A percentile compares a stretch with the other conserved stretches of the same genome.
phyloP scores from a whole-genome alignment of 2,888 invertebrate genomes.

The Unio pictorum region DNA sequence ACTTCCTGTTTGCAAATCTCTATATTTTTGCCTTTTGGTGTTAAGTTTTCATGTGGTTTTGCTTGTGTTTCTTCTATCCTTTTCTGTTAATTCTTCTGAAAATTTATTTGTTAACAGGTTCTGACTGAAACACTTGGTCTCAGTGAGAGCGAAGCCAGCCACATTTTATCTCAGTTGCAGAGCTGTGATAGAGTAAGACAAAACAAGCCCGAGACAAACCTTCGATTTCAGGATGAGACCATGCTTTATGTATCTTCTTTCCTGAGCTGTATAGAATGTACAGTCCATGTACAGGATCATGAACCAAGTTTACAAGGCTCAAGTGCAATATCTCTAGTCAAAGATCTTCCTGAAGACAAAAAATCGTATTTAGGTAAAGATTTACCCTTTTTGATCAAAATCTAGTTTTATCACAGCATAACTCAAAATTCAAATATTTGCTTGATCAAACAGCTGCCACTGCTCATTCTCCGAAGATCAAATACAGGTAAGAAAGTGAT shows the following conservation, averaged over 20 bases:
- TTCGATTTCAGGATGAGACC: constrained; percentile 41
- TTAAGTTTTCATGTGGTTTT: too few species aligned
- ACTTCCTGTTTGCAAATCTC: background rate
- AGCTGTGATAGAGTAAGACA: constrained; percentile 16
- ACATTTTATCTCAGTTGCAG: constrained; percentile 39
- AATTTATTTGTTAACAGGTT: constrained; percentile 24
- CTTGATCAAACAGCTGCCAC: too few species aligned
- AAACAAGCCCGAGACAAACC: constrained; percentile 21
- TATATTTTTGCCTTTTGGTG: background rate
- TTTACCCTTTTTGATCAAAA: too few species aligned
- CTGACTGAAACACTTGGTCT: constrained; percentile 36
- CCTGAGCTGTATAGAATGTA: constrained; percentile 63
- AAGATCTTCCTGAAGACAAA: constrained; percentile 52
- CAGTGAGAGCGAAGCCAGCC: constrained; percentile 44
- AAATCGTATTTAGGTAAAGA: constrained; percentile 50
- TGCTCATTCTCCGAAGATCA: too few species aligned
- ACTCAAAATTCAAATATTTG: too few species aligned
- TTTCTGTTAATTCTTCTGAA: background rate
- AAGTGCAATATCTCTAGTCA: constrained; percentile 39
- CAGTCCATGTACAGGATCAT: constrained; percentile 36
- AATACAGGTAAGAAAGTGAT: too few species aligned
- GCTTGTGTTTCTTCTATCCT: too few species aligned
- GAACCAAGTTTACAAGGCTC: constrained; percentile 22
- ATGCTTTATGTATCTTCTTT: constrained; percentile 53
- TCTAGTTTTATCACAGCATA: too few species aligned